Base-by-base conservation (phyloP, 2,888 invertebrate genomes). In the Acanthosoma haemorrhoidale region DNA sequence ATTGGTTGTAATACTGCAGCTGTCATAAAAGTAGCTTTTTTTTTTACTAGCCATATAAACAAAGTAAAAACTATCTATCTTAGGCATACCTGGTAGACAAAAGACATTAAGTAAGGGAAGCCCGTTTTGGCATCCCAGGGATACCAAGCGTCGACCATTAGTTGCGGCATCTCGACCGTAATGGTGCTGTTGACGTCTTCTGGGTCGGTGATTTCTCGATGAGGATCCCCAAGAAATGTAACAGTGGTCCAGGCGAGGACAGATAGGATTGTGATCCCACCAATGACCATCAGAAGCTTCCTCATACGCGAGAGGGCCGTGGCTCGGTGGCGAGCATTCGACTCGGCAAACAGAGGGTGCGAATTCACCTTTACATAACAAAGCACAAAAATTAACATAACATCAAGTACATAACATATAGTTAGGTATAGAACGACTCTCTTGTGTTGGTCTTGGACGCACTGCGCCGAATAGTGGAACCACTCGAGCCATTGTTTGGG, bases 301-400 rank as follows among this genome's bases (percentile, higher is more conserved):
- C 91, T 82, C 87, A 90, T 91, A 80, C 90, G 90, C 69, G 86
- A 86, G 64, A 92, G 79, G 0, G 91, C 83, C 38, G 89, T 83
- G 41, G 88, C 86, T 34, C 76, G 77, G 79, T 89, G 91, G 18
- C 89, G 83, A 0, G 88, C 86, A 77, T 92, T 90, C 0, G 91
- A 92, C 79, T 92, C 92, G 59, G 90, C 87, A 79, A 93, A 93
- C 41, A 93, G 79, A 0, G 92, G 91, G 80, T 93, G 92, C 68
- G 88, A 87, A 79, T 92, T 91, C 0, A 89, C 86, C 80, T 91
- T 63, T n/a, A 59, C 43, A 36, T 70, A 61, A 32, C 39, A 16
- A 43, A 8, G 6, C 43, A 6, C 16, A 32, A 63, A 58, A n/a
- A n/a, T n/a, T n/a, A n/a, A n/a, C n/a, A n/a, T n/a, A n/a, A n/a